Conservation (phyloP, 2,797 vertebrate species). For the Sciaenops ocellatus region DNA sequence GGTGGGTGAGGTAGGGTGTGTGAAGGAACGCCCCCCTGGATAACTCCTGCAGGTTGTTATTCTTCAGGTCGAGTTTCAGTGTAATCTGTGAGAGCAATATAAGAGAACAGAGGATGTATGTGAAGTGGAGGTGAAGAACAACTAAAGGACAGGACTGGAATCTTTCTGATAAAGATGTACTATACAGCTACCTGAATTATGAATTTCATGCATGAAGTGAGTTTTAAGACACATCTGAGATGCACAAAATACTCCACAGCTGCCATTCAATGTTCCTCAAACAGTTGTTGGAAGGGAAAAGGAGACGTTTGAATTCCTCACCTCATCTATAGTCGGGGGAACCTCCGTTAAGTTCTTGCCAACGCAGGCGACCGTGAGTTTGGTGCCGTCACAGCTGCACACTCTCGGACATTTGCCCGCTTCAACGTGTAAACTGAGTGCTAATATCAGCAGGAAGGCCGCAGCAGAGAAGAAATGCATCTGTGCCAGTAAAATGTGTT, state of each 20-base stretch:
- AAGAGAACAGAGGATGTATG: neutral
- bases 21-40: conserved; percentile 80
- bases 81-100: conserved; percentile 82
- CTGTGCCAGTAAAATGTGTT: conserved; percentile 46
- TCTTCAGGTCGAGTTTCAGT: conserved; percentile 88
- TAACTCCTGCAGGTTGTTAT: conserved; percentile 85
- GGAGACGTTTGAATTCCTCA: conserved; percentile 65
- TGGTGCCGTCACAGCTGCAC: conserved; percentile 88
- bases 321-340: conserved; percentile 87
- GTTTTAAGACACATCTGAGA: neutral
- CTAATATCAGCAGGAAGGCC: conserved; percentile 63
- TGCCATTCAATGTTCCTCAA: neutral
- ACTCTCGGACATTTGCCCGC: conserved; percentile 83
- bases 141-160: too few species aligned
- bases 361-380: conserved; percentile 82
- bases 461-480: conserved; percentile 53
- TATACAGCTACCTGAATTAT: neutral
- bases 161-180: neutral
- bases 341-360: conserved; percentile 87
- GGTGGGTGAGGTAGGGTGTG: conserved; percentile 89
- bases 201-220: neutral
- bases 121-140: neutral
- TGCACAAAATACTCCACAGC: neutral
- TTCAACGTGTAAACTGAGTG: rapidly evolving
- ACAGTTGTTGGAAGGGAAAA: neutral